Evolutionary conservation across 2,113 vertebrate genomes (phyloP), one percentile per base, ranked within the genome.

Genomic region (Tor tambroides): DNA sequence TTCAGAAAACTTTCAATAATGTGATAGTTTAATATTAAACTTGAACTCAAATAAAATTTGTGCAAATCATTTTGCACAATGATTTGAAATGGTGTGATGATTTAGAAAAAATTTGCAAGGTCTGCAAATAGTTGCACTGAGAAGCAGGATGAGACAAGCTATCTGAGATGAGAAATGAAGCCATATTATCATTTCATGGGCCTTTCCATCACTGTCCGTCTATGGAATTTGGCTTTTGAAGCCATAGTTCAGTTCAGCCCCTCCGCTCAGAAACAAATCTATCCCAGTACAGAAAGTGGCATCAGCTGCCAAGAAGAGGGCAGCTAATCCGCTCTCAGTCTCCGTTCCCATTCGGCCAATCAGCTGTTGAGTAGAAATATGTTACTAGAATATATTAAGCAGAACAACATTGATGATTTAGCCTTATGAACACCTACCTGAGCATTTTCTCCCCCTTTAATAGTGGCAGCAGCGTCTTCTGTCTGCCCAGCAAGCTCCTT

Each of bases 281-380:
- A 94, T 90, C 8, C 96, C 96, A 0, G 96, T 96, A 92, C 95
- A 97, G 92, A 96, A 97, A 8, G 92, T 95, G 3, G 95, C 95
- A 0, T 96, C 96, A 0, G 94, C 93, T 1, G 96, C 96, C 19
- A 97, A 93, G 88, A 93, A 97, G 17, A 96, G 72, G 0, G 93
- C 95, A 0, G 95, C 93, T 8, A 93, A 91, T 10, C 94, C 96
- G 35, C 94, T 94, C 80, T 97, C 96, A 0, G 89, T 92, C 23
- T 95, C 94, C 0, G 94, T 96, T 76, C 96, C 96, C 96, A 97
- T 96, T 0, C 94, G 94, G 56, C 96, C 96, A 85, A 97, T 86
- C 75, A 96, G 92, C 96, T 97, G 94, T 54, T 69, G 89, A 38
- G 28, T 12, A 14, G 7, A 85, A 69, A n/a, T 4, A 14, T 5